These are phyloP conservation scores for Cyrtonyx montezumae DNA, from an alignment of 2,113 vertebrate species.

Conservation along the genomic window DNA sequence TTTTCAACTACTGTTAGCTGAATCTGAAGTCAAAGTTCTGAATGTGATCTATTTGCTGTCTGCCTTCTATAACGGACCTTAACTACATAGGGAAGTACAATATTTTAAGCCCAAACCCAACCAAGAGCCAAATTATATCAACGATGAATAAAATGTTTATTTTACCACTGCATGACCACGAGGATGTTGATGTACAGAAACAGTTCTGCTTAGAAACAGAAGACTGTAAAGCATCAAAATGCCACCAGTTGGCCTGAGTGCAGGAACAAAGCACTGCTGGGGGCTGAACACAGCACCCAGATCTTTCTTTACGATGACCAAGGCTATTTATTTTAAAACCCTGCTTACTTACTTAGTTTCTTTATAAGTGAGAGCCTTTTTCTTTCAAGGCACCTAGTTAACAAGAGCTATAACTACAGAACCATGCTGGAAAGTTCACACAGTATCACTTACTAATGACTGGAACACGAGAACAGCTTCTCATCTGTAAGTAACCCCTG, in stretches of 20 bases:
- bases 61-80: background rate
- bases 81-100: background rate
- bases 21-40: background rate
- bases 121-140: background rate
- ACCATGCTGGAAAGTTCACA: background rate
- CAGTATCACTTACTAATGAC: slow-evolving; percentile 24
- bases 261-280: background rate
- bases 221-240: background rate
- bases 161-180: background rate
- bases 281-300: background rate
- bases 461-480: slow-evolving; percentile 1
- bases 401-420: background rate
- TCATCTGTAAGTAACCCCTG: too few relatives aligned
- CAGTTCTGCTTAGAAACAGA: background rate
- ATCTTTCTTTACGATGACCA: background rate
- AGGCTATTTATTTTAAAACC: background rate
- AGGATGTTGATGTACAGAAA: background rate
- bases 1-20: background rate
- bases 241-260: background rate
- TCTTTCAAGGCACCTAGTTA: background rate
- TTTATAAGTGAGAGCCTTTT: background rate
- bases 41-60: background rate
- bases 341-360: background rate
- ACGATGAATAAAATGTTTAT: background rate
- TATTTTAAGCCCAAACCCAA: background rate